A percentile compares a stretch with the other conserved stretches of the same genome.
Conservation (phyloP, 2,797 vertebrate genomes). For the Sebastes minor region DNA sequence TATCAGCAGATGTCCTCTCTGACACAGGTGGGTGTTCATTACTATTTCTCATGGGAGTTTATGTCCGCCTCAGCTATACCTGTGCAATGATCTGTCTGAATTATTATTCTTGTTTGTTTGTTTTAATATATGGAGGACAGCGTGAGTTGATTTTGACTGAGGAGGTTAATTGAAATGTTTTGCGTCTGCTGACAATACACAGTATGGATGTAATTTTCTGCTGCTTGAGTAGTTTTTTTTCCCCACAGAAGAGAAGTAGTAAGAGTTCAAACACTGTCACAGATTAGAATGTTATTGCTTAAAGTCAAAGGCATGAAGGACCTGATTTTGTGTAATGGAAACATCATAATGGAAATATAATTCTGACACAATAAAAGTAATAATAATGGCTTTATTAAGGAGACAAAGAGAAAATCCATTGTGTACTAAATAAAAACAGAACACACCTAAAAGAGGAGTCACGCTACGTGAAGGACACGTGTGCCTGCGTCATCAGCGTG, state of each 20-base stretch:
- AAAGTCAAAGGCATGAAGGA: background rate
- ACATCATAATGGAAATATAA: background rate
- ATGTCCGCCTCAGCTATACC: background rate
- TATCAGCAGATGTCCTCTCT: constrained; percentile 53
- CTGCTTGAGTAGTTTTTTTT: background rate
- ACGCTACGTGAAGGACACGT: background rate
- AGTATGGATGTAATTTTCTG: background rate
- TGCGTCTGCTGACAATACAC: background rate
- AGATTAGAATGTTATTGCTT: background rate
- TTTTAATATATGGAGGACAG: background rate
- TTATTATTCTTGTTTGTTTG: background rate
- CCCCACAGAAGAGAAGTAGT: background rate
- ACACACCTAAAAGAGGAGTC: background rate
- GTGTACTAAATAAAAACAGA: background rate
- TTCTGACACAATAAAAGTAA: background rate
- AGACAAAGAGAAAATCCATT: background rate
- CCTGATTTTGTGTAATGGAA: background rate
- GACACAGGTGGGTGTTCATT: constrained; percentile 43
- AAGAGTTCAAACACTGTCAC: background rate
- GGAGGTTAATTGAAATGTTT: background rate
- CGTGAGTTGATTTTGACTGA: background rate
- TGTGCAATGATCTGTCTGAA: background rate
- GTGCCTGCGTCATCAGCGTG: background rate
- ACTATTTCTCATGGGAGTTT: constrained; percentile 26
- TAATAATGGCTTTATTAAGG: background rate